Evolutionary conservation across 2,888 invertebrate genomes (phyloP), one percentile per base, ranked within the genome.

Genomic region (Camponotus fellah): DNA sequence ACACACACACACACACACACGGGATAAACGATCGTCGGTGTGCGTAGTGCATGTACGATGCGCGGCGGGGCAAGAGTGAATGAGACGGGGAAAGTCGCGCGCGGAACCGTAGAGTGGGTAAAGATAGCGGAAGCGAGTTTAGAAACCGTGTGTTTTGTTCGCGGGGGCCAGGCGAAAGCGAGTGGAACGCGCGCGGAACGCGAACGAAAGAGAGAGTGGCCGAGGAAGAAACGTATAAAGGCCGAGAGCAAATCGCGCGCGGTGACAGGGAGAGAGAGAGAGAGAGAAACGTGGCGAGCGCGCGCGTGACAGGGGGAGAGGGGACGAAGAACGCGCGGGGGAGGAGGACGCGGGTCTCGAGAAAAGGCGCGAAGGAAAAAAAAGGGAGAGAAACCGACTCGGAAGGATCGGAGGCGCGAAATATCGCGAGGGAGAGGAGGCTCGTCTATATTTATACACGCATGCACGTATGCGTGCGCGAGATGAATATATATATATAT

Each of bases 141-240:
- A 53, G 43, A 81, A 40, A 60, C 74, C 53, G 79, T 80, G 87
- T 77, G 81, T 83, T 77, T 56, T 66, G 75, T 53, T 43, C 60
- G 53, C 81, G 83, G 43, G 17, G 43, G 17, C 49, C 37, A 21
- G 60, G 76, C 69, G 83, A 74, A 82, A 80, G 71, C 64, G 84
- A 71, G 71, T 77, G 82, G 17, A 14, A 83, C 75, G 76, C 83
- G 88, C 77, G 80, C 77, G 84, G 86, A 87, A 90, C 89, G 85
- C 80, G 84, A 89, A 89, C 83, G 89, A 89, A 89, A 89, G 90
- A 89, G 89, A 89, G 89, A 89, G 89, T 88, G 86, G 79, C 71
- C 86, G 85, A 65, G 74, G 69, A 85, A 81, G 82, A 84, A 86
- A 81, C 83, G 60, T 43, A 46, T 46, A 62, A 77, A 74, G 80